Evolutionary conservation across 2,888 invertebrate genomes (phyloP).

Genomic region (Cosmia trapezina): DNA sequence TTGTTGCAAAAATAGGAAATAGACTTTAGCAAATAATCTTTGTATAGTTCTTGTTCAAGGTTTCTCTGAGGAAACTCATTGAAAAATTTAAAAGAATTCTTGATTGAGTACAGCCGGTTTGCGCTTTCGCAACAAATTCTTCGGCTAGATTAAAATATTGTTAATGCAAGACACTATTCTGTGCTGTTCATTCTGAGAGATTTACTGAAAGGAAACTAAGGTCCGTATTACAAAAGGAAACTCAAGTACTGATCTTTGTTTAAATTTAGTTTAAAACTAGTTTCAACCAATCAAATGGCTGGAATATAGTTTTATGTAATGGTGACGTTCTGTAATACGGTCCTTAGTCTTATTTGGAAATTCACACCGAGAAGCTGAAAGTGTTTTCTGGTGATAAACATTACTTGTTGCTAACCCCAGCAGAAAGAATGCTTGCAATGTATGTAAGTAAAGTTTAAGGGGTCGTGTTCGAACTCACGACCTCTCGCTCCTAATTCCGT

Average conservation of each 20-base stretch:
- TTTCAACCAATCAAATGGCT: too few species aligned
- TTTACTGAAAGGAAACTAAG: conserved; percentile 33
- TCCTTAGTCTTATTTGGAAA: conserved; percentile 26
- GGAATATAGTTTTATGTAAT: too few species aligned
- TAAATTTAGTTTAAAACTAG: too few species aligned
- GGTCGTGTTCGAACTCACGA: not conserved
- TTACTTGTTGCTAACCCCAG: not conserved
- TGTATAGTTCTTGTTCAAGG: not conserved
- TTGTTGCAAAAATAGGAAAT: too few species aligned
- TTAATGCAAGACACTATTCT: conserved; percentile 55
- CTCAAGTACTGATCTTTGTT: too few species aligned
- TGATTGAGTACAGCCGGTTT: conserved; percentile 45
- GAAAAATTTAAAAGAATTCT: conserved; percentile 54
- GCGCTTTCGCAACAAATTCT: conserved; percentile 59
- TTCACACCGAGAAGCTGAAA: not conserved
- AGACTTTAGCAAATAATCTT: too few species aligned
- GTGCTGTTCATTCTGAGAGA: conserved; percentile 24
- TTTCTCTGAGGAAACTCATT: conserved; percentile 18
- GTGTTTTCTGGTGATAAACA: not conserved
- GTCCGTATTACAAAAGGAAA: too few species aligned
- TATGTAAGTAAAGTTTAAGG: not conserved
- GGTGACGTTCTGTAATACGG: too few species aligned
- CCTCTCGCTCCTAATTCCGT: too few species aligned
- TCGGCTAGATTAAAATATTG: conserved; percentile 56
- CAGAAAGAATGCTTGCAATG: not conserved